Percentiles rank a stretch among this genome's conserved stretches.
phyloP scores from a whole-genome alignment of 2,797 vertebrate species.

The Vespertilio murinus region DNA sequence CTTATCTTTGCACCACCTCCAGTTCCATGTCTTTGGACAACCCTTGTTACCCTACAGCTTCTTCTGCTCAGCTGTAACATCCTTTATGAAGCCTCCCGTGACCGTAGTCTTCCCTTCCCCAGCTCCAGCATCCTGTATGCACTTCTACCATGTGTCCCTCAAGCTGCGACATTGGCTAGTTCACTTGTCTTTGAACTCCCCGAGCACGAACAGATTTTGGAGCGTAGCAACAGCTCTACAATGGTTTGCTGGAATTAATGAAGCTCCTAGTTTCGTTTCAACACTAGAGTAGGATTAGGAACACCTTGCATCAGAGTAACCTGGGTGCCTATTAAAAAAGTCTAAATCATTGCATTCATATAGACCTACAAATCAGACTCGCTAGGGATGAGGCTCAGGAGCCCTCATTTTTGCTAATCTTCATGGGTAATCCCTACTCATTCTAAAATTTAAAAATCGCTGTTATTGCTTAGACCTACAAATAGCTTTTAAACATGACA shows the following conservation, averaged over 20 bases:
- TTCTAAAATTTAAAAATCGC: background rate
- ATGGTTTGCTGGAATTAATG: background rate
- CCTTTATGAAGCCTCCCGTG: background rate
- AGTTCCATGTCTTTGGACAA: background rate
- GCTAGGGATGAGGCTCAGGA: background rate
- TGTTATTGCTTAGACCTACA: background rate
- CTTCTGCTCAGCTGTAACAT: background rate
- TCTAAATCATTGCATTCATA: background rate
- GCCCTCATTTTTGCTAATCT: background rate
- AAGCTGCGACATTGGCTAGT: background rate
- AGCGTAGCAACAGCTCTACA: background rate
- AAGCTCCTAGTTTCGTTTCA: background rate
- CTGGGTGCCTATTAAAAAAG: background rate
- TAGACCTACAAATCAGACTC: background rate
- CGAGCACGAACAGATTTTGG: background rate
- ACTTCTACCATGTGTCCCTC: background rate
- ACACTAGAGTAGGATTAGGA: background rate
- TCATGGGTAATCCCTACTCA: background rate
- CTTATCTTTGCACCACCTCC: background rate
- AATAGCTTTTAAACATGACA: background rate
- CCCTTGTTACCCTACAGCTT: background rate
- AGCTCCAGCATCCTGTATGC: background rate
- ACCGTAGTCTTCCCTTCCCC: background rate
- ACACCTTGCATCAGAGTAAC: background rate
- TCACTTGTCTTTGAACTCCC: background rate